Base-by-base conservation (phyloP, 37 sponge, comb jelly and placozoan species). In the Lycopodina hypogea region DNA sequence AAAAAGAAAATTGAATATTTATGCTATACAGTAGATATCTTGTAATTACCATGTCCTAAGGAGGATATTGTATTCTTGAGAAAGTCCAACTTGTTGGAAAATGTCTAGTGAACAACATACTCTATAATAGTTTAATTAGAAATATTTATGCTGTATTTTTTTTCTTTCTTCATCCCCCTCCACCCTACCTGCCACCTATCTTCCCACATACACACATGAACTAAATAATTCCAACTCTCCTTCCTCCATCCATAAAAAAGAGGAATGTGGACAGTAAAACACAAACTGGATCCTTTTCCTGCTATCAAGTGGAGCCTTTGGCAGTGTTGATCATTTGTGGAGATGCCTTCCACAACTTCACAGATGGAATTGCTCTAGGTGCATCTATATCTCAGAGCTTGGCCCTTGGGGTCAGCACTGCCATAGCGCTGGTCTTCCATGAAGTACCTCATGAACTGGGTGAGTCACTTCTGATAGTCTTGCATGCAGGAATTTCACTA, bases 391-490 rank as follows among this genome's bases (percentile, higher is more conserved):
- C 88, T 2, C 69, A 69, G 74, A 87, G 85, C 65, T 78, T 94
- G 29, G 60, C 88, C 0, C 83, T 84, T 32, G 94, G 94, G 8
- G 56, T 93, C 21, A 83, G 81, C 36, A 92, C 89, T 11, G 57
- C 74, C 26, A 78, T 92, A 11, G 89, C 89, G 3, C 53, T 92
- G 0, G 15, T 89, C 65, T 87, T 89, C 61, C 85, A 93, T 50
- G 90, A 89, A 66, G 23, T 93, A 35, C 90, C 94, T 26, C 94
- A 90, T 56, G 94, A 93, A 63, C 60, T 93, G 34, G 93, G 93
- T 92, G 48, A 72, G 77, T 66, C 18, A 4, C 9, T 45, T 9
- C 48, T 45, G 48, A 4, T n/a, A 38, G 9, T 17, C 61, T 15
- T 60, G 61, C 48, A 45, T n/a, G n/a, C n/a, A n/a, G n/a, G n/a